These are phyloP conservation scores for Etheostoma cragini DNA, from an alignment of 2,113 vertebrate species.

Conservation along the genomic window DNA sequence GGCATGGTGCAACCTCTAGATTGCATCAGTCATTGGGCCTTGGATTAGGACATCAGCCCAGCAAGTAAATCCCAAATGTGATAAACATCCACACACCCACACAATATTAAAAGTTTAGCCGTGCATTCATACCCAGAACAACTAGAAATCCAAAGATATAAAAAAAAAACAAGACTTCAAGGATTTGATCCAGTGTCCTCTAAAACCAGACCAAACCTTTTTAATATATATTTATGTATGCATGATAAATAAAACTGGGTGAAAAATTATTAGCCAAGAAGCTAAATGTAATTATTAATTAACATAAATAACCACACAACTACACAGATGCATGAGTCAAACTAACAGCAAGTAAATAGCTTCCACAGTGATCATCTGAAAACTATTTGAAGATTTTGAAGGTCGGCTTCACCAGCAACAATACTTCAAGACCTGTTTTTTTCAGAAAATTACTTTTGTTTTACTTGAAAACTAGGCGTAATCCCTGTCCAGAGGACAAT, in stretches of 20 bases:
- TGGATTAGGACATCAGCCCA: neutral
- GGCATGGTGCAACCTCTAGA: neutral
- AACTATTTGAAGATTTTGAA: neutral
- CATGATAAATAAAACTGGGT: neutral
- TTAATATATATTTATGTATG: neutral
- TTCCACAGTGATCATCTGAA: neutral
- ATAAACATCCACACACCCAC: conserved; percentile 10
- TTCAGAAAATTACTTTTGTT: neutral
- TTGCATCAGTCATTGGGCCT: neutral
- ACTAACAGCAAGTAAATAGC: neutral
- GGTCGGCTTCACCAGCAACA: neutral
- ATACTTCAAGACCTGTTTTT: neutral
- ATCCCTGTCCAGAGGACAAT: neutral
- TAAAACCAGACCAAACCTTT: neutral
- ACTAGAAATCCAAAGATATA: neutral
- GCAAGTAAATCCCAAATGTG: neutral
- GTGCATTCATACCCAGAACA: neutral
- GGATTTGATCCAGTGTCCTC: neutral
- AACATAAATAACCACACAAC: neutral
- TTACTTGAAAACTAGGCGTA: neutral
- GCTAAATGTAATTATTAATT: neutral
- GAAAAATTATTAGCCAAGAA: neutral
- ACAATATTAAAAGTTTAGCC: neutral
- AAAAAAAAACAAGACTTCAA: neutral
- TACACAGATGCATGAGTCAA: neutral